Percentiles rank a stretch among this genome's conserved stretches.
Conservation (phyloP, 1,140 invertebrate genomes). For the Megathymus violae region DNA sequence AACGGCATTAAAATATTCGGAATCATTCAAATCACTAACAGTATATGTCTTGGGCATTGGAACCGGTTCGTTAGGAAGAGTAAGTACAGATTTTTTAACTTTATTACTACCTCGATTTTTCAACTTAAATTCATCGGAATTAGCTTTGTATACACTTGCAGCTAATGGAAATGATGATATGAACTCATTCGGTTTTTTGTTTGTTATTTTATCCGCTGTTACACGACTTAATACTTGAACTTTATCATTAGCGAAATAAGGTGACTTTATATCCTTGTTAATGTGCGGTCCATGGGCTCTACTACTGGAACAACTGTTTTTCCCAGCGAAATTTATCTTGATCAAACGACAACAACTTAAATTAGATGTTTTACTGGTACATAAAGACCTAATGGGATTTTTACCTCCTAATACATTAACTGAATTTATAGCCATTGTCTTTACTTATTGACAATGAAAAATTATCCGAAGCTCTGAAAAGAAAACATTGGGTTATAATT, state of each 20-base stretch:
- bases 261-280: constrained; percentile 41
- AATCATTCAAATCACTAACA: constrained; percentile 73
- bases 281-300: constrained; percentile 39
- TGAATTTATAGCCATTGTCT: constrained; percentile 58
- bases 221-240: constrained; percentile 53
- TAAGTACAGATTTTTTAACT: constrained; percentile 65
- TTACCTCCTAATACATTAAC: constrained; percentile 39
- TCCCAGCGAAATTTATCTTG: constrained; percentile 44
- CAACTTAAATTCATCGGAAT: constrained; percentile 65
- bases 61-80: constrained; percentile 58
- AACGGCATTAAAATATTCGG: constrained; percentile 53
- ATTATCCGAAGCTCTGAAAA: constrained; percentile 18
- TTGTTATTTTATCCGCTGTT: constrained; percentile 53
- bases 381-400: constrained; percentile 32
- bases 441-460: neutral
- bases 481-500: neutral
- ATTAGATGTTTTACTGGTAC: constrained; percentile 46
- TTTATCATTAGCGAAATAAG: constrained; percentile 55
- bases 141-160: constrained; percentile 64
- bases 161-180: constrained; percentile 63
- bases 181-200: constrained; percentile 50
- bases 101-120: constrained; percentile 54
- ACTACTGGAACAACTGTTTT: constrained; percentile 37
- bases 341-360: constrained; percentile 33
- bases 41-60: constrained; percentile 57